Evolutionary conservation across 2,113 vertebrate genomes (phyloP).

Genomic region (Jacana jacana): DNA sequence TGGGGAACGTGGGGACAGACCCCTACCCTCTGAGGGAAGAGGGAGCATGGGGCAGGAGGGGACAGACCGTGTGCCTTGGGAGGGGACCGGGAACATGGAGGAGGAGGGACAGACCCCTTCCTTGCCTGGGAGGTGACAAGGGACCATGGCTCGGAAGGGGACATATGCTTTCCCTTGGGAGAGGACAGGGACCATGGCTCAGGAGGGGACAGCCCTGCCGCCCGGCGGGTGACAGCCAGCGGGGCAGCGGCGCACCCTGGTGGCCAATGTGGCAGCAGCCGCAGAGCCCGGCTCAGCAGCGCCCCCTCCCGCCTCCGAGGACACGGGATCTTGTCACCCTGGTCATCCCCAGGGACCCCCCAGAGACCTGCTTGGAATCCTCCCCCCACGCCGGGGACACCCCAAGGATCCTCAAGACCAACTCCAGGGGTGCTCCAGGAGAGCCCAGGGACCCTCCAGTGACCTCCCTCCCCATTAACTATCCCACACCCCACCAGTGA

Average conservation of each 20-base stretch:
- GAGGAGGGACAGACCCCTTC: background rate
- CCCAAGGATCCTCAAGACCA: background rate
- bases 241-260: background rate
- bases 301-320: background rate
- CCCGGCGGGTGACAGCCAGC: background rate
- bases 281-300: background rate
- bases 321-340: too few species aligned
- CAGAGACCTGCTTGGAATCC: background rate
- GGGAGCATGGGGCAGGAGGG: too few species aligned
- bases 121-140: background rate
- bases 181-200: too few species aligned
- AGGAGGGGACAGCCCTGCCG: background rate
- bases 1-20: too few species aligned
- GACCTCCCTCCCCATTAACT: too few species aligned
- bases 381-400: background rate
- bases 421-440: background rate
- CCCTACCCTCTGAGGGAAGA: too few species aligned
- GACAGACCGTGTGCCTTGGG: too few species aligned
- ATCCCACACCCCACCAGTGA: too few species aligned
- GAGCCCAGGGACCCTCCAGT: too few species aligned
- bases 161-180: background rate
- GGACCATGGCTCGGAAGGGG: background rate
- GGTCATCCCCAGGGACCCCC: too few species aligned
- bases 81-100: background rate
- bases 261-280: background rate